Evolutionary conservation across 2,888 invertebrate species (phyloP).

Genomic region (Papilio protenor): DNA sequence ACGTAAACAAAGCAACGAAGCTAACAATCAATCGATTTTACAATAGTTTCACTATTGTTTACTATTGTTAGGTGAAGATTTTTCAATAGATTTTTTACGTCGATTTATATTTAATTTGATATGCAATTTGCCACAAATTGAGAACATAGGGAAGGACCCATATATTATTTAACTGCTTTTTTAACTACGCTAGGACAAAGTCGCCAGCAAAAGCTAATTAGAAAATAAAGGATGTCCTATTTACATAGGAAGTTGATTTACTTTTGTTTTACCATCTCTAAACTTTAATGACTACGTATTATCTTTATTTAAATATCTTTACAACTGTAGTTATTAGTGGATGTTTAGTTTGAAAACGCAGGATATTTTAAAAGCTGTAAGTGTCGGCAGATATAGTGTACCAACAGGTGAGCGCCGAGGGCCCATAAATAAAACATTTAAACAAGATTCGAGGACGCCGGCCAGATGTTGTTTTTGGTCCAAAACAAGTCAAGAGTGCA

Average conservation of each 20-base stretch:
- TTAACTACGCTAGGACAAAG: too few relatives aligned
- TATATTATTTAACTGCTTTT: too few relatives aligned
- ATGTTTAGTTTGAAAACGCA: neutral
- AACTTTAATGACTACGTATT: neutral
- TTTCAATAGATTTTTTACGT: slow-evolving; percentile 6
- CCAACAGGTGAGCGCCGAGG: slow-evolving; percentile 57
- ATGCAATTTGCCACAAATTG: too few relatives aligned
- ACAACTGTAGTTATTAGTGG: neutral
- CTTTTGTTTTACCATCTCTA: neutral
- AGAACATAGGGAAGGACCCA: too few relatives aligned
- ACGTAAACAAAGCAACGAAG: slow-evolving; percentile 18
- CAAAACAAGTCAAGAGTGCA: slow-evolving; percentile 51
- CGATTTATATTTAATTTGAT: too few relatives aligned
- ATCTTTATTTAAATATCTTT: neutral
- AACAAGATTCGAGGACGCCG: slow-evolving; percentile 55
- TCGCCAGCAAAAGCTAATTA: too few relatives aligned
- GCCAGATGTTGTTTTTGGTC: slow-evolving; percentile 55
- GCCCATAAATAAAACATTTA: slow-evolving; percentile 56
- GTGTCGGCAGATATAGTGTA: slow-evolving; percentile 35
- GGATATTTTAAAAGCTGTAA: slow-evolving; percentile 3
- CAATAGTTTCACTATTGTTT: neutral
- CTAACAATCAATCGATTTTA: slow-evolving; percentile 14
- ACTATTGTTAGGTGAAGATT: neutral
- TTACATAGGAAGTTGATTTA: neutral
- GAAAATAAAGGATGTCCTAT: too few relatives aligned